phyloP scores from a whole-genome alignment of 2,888 invertebrate species.

The Nysson spinosus region DNA sequence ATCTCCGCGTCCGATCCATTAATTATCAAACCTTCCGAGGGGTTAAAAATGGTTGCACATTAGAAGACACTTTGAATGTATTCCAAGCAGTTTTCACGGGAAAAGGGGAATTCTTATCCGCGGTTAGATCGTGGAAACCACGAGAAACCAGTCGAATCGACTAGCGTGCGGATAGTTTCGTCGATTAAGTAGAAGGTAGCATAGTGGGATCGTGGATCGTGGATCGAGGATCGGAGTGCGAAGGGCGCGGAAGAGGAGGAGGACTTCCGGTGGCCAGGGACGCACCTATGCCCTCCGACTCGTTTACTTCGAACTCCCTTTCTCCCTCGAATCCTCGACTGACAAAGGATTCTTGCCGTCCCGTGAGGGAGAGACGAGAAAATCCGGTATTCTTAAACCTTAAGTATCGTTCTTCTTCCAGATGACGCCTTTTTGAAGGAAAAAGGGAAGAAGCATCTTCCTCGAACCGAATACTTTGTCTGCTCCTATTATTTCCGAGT shows the following conservation, averaged over 20 bases:
- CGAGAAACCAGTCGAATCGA: conserved; percentile 11
- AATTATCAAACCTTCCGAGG: neutral
- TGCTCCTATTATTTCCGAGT: no score
- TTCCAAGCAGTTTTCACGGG: neutral
- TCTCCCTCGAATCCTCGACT: conserved; percentile 31
- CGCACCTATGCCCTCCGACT: conserved; percentile 46
- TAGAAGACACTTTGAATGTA: neutral
- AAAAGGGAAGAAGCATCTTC: conserved; percentile 33
- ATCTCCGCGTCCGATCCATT: neutral
- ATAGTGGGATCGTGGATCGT: no score
- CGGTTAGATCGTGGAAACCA: conserved; percentile 10
- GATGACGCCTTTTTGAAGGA: conserved; percentile 47
- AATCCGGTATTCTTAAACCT: neutral
- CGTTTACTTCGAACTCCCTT: conserved; percentile 37
- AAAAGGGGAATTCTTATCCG: conserved; percentile 3
- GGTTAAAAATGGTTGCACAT: neutral
- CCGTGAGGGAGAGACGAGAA: conserved; percentile 14
- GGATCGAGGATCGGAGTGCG: neutral
- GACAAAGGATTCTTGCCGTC: conserved; percentile 43
- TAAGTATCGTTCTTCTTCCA: conserved; percentile 44
- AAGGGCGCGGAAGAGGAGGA: conserved; percentile 10
- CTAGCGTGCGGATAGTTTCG: conserved; percentile 19
- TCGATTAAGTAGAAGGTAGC: conserved; percentile 30
- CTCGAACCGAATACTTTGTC: conserved; percentile 22
- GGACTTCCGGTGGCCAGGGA: conserved; percentile 59